Evolutionary conservation across 2,888 invertebrate genomes (phyloP), one percentile per base, ranked within the genome.

Genomic region (Pimpla rufipes): DNA sequence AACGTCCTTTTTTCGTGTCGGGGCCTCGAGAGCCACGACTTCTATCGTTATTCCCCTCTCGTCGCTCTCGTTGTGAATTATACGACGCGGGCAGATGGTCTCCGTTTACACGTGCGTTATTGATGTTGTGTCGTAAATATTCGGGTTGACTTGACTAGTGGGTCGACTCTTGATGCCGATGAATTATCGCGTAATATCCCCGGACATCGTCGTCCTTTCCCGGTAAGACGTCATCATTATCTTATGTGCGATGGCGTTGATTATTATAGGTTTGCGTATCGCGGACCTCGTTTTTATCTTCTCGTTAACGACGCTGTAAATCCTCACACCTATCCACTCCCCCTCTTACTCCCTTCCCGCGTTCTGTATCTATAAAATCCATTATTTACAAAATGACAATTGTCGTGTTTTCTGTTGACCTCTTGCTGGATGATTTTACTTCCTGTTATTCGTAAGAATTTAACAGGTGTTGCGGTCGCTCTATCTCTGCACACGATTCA

Each of bases 51-150:
- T 37, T 66, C 13, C 35, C 35, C 29, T 67, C n/a, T 67, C 35
- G 2, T 71, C 23, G 6, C 10, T 18, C 13, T 67, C 37, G n/a
- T 37, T 62, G 18, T 16, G n/a, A 23, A 57, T 8, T 29, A 70
- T 23, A 45, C 57, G 29, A 16, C 70, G 40, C 11, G 42, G 42
- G 62, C 74, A 64, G 50, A 75, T 64, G 64, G 50, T 52, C 21
- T 37, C n/a, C 40, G 21, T 37, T 52, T 75, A 42, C 75, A 75
- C 64, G 42, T 64, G 40, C 21, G 50, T 64, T 64, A 75, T 75
- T 75, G 37, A 75, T 75, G 64, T 64, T 64, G 74, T 75, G n/a
- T n/a, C 74, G 40, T 75, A 75, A 75, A 64, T 75, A 64, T 37
- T 42, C 47, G 62, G 21, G 40, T 10, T 66, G 47, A 55, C 52